Conservation (phyloP, 2,888 invertebrate genomes). For the Pollenia labialis region DNA sequence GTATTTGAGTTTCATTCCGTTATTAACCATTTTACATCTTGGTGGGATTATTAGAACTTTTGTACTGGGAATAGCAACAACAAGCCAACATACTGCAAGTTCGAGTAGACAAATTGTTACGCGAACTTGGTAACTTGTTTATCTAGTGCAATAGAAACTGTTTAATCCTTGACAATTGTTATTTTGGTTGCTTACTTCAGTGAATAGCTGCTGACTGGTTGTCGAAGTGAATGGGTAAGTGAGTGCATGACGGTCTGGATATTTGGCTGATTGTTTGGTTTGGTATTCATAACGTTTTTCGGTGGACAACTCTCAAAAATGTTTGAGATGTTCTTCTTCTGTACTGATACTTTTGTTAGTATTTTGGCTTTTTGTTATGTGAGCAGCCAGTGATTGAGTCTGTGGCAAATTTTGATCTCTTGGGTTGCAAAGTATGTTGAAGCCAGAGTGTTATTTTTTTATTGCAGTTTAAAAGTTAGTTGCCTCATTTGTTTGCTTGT, state of each 20-base stretch:
- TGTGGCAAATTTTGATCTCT: constrained; percentile 60
- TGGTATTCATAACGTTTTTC: constrained; percentile 60
- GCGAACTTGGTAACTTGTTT: constrained; percentile 50
- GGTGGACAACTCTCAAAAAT: constrained; percentile 45
- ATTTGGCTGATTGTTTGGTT: constrained; percentile 22
- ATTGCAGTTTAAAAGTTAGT: constrained; percentile 65
- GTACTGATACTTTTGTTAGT: constrained; percentile 10
- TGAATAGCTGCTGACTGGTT: constrained; percentile 8
- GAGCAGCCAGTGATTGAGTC: constrained; percentile 23
- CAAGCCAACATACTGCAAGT: constrained; percentile 26
- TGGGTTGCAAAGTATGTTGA: constrained; percentile 53
- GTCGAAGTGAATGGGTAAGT: no score
- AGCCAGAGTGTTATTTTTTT: constrained; percentile 54
- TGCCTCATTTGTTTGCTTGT: constrained; percentile 64
- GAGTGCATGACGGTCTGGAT: background rate
- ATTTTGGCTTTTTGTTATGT: background rate
- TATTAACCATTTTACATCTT: constrained; percentile 58
- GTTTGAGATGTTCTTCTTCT: constrained; percentile 54
- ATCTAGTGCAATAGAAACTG: constrained; percentile 60
- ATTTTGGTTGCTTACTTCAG: constrained; percentile 29
- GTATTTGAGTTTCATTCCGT: constrained; percentile 25
- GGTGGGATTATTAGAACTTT: constrained; percentile 51
- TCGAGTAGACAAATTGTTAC: constrained; percentile 15
- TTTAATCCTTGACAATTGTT: constrained; percentile 64
- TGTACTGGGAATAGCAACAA: constrained; percentile 3